phyloP scores from a whole-genome alignment of 2,888 invertebrate species.

The Eupithecia inturbata region DNA sequence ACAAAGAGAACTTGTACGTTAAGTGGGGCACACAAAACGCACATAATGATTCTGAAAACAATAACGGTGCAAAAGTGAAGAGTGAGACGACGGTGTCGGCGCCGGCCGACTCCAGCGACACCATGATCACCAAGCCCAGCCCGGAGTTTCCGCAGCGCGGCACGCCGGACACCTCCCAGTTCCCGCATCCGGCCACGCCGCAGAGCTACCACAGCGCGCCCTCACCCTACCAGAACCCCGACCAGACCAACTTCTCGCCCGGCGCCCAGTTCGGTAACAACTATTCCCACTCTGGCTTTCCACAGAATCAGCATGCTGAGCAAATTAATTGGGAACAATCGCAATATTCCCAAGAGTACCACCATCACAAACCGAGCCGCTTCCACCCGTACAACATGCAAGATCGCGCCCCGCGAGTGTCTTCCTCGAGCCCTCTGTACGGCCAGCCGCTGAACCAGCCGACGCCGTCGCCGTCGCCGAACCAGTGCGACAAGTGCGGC shows the following conservation, averaged over 20 bases:
- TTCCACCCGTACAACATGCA: slow-evolving; percentile 83
- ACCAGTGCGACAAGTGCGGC: slow-evolving; percentile 94
- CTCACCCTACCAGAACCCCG: slow-evolving; percentile 86
- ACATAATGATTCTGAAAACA: slow-evolving; percentile 86
- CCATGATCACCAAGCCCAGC: slow-evolving; percentile 85
- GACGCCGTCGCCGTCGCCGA: slow-evolving; percentile 88
- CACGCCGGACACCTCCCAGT: slow-evolving; percentile 84
- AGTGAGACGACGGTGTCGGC: slow-evolving; percentile 86
- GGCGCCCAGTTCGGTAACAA: slow-evolving; percentile 80
- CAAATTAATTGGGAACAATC: slow-evolving; percentile 80
- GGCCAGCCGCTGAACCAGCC: slow-evolving; percentile 86
- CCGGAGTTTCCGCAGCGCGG: slow-evolving; percentile 84
- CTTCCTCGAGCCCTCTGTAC: slow-evolving; percentile 82
- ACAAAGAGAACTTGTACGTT: slow-evolving; percentile 89
- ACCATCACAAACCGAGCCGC: slow-evolving; percentile 74
- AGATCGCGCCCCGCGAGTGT: slow-evolving; percentile 82
- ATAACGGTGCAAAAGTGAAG: slow-evolving; percentile 86
- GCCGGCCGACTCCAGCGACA: slow-evolving; percentile 90
- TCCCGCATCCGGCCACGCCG: slow-evolving; percentile 86
- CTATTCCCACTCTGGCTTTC: slow-evolving; percentile 80
- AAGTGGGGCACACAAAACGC: slow-evolving; percentile 88
- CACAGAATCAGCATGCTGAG: slow-evolving; percentile 79
- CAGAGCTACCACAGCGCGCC: slow-evolving; percentile 88
- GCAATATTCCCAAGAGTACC: slow-evolving; percentile 77
- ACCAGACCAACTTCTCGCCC: slow-evolving; percentile 84